Evolutionary conservation across 1,140 invertebrate species (phyloP).

Genomic region (Berghia stephanieae): DNA sequence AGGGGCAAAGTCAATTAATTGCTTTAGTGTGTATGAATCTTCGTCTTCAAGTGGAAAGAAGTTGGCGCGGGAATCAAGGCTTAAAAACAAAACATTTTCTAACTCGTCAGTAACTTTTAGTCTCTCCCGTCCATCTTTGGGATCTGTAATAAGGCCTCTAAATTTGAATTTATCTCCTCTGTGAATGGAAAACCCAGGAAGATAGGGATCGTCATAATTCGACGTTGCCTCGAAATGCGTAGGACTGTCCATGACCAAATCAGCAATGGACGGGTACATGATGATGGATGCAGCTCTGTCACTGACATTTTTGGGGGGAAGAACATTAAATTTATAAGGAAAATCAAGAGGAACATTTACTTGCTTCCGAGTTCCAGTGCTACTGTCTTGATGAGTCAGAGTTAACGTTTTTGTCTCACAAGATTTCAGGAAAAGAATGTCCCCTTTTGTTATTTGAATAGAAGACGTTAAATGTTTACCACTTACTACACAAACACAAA

Average conservation of each 20-base stretch:
- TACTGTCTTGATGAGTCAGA: conserved; percentile 12
- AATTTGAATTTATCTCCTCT: conserved; percentile 38
- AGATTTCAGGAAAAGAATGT: conserved; percentile 34
- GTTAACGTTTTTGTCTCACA: conserved; percentile 9
- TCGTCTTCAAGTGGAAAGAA: conserved; percentile 32
- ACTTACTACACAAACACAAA: too few relatives aligned
- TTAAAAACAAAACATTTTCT: conserved; percentile 32
- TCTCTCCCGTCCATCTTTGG: conserved; percentile 18
- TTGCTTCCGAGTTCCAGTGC: neutral
- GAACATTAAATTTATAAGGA: conserved; percentile 28
- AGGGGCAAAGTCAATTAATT: conserved; percentile 35
- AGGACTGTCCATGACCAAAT: conserved; percentile 40
- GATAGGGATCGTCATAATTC: conserved; percentile 40
- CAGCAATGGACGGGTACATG: conserved; percentile 36
- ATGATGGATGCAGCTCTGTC: conserved; percentile 27
- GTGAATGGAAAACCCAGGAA: conserved; percentile 39
- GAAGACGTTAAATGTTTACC: too few relatives aligned
- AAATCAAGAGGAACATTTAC: conserved; percentile 26
- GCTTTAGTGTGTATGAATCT: conserved; percentile 32
- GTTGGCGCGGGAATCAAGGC: conserved; percentile 30
- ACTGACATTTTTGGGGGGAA: conserved; percentile 32
- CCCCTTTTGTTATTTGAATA: too few relatives aligned
- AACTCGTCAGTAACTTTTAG: conserved; percentile 30
- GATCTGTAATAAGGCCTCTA: conserved; percentile 25
- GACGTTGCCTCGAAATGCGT: conserved; percentile 40